Base-by-base conservation (phyloP, 2,888 invertebrate species). In the Eupithecia abbreviata region DNA sequence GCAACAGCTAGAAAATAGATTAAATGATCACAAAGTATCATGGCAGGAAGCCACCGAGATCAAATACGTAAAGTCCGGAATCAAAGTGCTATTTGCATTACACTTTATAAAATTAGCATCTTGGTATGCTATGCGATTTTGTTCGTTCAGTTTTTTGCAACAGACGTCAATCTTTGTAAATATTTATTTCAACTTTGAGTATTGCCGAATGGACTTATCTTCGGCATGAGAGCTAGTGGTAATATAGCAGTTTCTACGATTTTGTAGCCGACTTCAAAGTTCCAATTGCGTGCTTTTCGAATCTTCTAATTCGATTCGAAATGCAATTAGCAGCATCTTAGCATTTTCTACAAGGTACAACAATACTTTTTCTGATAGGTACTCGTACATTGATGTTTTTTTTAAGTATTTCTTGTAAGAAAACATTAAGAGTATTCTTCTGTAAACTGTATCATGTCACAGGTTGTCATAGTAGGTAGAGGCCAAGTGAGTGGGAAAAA, bases 101-200 rank as follows among this genome's bases (percentile, higher is more conserved):
- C 15, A 73, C 43, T 67, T 47, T 45, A 67, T 70, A 47, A 66
- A 58, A 71, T 73, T 55, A 76, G 70, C 76, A 73, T 66, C 65
- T n/a, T 43, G 67, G 42, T 45, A n/a, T 42, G 15, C 43, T 15
- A n/a, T 45, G 45, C n/a, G 10, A 68, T n/a, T 68, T 68, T 30
- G n/a, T 66, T 66, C 4, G 30, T 62, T 12, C 3, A 30, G 2
- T 30, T 66, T 41, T 68, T 68, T 68, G 67, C 15, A 68, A 66
- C 66, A 68, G 45, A 68, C 67, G 67, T 45, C n/a, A 67, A 42
- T 66, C 13, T 62, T 30, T 62, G 62, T 62, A 42, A 66, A 66
- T 42, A 66, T 65, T 65, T 65, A 43, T 43, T 6, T 6, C 6
- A 3, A 5, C 2, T 62, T 30, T n/a, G n/a, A 2, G 18, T 41